phyloP scores from a whole-genome alignment of 1,140 invertebrate species.

The Mactra quadrangularis region DNA sequence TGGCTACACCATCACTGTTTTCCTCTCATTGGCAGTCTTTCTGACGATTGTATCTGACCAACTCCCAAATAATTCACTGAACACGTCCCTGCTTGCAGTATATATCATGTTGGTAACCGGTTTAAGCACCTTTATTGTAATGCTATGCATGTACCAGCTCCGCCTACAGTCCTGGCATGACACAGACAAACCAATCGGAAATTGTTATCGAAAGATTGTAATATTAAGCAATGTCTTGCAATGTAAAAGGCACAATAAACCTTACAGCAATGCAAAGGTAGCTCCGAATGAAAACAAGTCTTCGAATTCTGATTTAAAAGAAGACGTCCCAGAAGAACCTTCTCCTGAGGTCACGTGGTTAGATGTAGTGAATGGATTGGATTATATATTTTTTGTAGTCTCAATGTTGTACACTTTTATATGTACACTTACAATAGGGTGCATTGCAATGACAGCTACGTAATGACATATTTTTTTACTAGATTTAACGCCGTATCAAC shows the following conservation, averaged over 20 bases:
- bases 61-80: slow-evolving; percentile 86
- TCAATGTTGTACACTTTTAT: not conserved
- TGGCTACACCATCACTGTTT: slow-evolving; percentile 85
- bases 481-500: no score
- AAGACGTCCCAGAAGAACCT: not conserved
- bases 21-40: slow-evolving; percentile 87
- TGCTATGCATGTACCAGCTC: not conserved
- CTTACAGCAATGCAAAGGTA: no score
- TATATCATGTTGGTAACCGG: not conserved
- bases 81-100: slow-evolving; percentile 80
- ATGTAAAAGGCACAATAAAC: no score
- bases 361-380: not conserved
- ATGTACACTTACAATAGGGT: no score
- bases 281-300: no score
- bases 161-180: not conserved
- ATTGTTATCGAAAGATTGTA: not conserved
- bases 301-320: not conserved
- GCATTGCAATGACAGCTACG: no score
- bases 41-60: slow-evolving; percentile 86
- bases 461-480: no score
- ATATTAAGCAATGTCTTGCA: no score
- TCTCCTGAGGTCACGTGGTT: not conserved
- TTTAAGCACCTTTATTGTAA: not conserved
- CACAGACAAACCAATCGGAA: not conserved
- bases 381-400: not conserved